A percentile compares a stretch with the other conserved stretches of the same genome.
Evolutionary conservation across 1,140 invertebrate genomes (phyloP).

Genomic region (Zophobas morio): DNA sequence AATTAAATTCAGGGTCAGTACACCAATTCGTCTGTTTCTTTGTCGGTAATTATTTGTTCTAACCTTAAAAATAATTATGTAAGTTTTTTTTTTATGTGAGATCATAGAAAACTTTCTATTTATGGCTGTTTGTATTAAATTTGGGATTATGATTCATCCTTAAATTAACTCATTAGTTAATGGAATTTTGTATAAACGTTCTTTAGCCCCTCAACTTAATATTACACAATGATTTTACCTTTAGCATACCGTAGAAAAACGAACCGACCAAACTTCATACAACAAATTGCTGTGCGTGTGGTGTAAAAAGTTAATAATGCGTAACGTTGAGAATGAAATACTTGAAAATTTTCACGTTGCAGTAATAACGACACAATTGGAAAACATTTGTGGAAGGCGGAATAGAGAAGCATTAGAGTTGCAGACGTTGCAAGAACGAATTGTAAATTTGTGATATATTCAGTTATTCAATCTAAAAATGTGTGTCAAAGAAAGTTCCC

Average conservation of each 20-base stretch:
- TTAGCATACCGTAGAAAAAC: background rate
- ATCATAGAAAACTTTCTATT: too few species aligned
- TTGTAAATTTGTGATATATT: background rate
- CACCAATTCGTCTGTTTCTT: too few species aligned
- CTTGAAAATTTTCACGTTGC: background rate
- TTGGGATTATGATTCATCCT: too few species aligned
- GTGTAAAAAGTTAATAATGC: background rate
- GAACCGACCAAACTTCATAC: background rate
- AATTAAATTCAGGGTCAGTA: too few species aligned
- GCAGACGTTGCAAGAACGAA: background rate
- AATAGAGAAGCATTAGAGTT: background rate
- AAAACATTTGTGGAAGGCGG: background rate
- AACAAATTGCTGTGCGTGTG: background rate
- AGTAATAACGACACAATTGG: background rate
- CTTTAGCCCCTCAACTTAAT: too few species aligned
- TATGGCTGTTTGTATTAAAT: too few species aligned
- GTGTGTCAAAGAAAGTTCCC: conserved; percentile 29
- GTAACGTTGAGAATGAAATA: background rate
- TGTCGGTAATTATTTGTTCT: too few species aligned
- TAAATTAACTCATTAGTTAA: too few species aligned
- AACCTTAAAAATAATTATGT: too few species aligned
- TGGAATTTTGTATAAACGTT: too few species aligned
- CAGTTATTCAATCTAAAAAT: background rate
- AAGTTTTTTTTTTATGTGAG: too few species aligned
- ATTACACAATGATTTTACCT: too few species aligned